Percentiles rank a stretch among this genome's conserved stretches.
Evolutionary conservation across 2,113 vertebrate genomes (phyloP).

Genomic region (Colinus virginianus): DNA sequence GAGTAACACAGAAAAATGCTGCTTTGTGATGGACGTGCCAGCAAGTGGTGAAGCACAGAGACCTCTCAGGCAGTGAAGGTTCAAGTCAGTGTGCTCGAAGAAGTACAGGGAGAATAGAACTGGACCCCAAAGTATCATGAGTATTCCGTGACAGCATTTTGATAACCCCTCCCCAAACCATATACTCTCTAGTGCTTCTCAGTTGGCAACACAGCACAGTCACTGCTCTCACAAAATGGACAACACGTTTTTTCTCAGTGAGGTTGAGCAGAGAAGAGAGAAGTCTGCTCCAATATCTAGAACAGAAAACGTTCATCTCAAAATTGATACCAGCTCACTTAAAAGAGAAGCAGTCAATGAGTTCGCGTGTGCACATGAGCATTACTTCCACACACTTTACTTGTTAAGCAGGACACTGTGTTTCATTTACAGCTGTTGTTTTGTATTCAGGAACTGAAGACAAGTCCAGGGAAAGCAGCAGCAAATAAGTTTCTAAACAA

Average conservation of each 20-base stretch:
- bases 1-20: background rate
- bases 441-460: background rate
- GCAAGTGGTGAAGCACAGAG: background rate
- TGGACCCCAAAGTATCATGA: background rate
- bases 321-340: background rate
- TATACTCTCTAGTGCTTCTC: background rate
- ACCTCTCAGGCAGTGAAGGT: background rate
- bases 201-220: background rate
- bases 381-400: background rate
- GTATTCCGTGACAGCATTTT: background rate
- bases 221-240: background rate
- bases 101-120: background rate
- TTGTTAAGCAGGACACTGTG: background rate
- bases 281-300: background rate
- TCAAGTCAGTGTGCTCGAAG: background rate
- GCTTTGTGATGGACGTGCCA: background rate
- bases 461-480: background rate
- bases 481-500: background rate
- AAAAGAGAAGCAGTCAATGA: background rate
- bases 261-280: background rate
- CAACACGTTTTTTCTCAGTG: background rate
- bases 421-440: background rate
- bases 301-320: background rate
- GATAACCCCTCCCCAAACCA: background rate
- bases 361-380: rapidly evolving